phyloP scores from a whole-genome alignment of 2,888 invertebrate genomes.

The Polietes domitor region DNA sequence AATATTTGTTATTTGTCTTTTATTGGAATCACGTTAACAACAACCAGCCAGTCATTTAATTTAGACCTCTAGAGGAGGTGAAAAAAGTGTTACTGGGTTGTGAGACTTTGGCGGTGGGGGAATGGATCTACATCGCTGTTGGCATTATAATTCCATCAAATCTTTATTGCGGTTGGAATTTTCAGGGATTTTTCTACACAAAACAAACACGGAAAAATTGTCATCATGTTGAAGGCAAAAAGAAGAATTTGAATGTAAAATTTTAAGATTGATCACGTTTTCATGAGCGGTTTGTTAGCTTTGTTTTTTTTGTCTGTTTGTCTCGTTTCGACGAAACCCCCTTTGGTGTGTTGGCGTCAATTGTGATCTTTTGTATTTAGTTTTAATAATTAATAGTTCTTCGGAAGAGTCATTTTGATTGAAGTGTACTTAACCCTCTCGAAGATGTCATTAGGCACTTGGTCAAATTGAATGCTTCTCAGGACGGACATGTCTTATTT shows the following conservation, averaged over 20 bases:
- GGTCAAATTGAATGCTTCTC: no score
- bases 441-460: background rate
- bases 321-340: background rate
- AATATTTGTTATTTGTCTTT: background rate
- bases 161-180: background rate
- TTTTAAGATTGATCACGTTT: background rate
- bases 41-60: background rate
- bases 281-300: background rate
- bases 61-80: background rate
- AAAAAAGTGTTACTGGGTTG: background rate
- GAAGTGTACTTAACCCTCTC: no score
- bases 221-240: background rate
- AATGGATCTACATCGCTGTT: background rate
- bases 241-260: background rate
- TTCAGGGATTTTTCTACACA: constrained; percentile 2
- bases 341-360: background rate
- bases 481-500: no score
- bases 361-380: background rate
- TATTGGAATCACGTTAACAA: background rate
- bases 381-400: constrained; percentile 21
- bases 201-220: background rate
- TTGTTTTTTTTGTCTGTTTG: background rate
- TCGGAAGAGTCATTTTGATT: background rate
- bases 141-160: constrained; percentile 5
- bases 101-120: no score